Evolutionary conservation across 1,140 invertebrate species (phyloP), one percentile per base, ranked within the genome.

Genomic region (Bombus soroeensis): DNA sequence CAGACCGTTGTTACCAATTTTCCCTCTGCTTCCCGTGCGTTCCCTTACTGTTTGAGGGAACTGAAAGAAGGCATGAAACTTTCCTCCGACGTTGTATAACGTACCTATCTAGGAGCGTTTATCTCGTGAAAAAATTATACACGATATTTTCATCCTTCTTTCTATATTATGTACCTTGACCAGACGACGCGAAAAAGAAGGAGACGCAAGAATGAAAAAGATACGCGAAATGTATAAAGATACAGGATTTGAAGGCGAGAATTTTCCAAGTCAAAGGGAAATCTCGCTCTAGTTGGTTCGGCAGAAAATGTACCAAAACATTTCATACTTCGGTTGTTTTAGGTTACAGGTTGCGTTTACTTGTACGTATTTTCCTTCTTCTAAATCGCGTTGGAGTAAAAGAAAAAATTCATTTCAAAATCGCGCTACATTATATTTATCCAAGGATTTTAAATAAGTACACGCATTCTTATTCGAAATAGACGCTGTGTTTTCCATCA

Each of bases 1-100:
- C 28, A 18, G 53, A 53, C n/a, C 37, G n/a, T 39, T 28, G 47
- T 71, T 59, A 28, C 32, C 66, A 79, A 84, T 79, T 72, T 84
- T 57, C 66, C 25, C 18, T 18, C 34, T 22, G 8, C 32, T 34
- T 28, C 9, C 9, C 43, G 28, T 47, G 28, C 59, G n/a, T 22
- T 39, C 1, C 12, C 34, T 22, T 9, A 8, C 28, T n/a, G 37
- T 15, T 15, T 43, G 9, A 32, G 3, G 18, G 3, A 4, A 25
- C n/a, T 22, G 18, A 74, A 41, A 3, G 22, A 28, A 18, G 37
- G 6, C 43, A 43, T 39, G 8, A 64, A 74, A 39, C 53, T 62
- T 41, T 80, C 25, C 41, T 12, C 2, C 28, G 9, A 41, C 3
- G 22, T 75, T 57, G 22, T 34, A 18, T 66, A 22, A 62, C 28